These are phyloP conservation scores for Reinhardtius hippoglossoides DNA, from an alignment of 2,113 vertebrate genomes.

Conservation along the genomic window DNA sequence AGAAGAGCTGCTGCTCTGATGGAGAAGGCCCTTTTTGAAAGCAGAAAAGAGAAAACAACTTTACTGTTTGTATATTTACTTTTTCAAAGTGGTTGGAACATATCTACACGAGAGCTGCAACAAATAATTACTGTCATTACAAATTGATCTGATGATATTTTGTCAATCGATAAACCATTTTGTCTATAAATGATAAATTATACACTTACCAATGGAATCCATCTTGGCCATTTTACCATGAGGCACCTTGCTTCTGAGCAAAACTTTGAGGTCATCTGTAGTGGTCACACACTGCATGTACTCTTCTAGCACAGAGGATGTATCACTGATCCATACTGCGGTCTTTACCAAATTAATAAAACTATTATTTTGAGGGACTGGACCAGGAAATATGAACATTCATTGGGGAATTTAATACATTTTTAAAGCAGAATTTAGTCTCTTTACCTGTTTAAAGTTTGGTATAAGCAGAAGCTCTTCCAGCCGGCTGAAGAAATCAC, in stretches of 20 bases:
- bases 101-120: neutral
- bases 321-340: constrained; percentile 65
- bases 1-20: constrained; percentile 56
- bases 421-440: neutral
- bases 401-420: neutral
- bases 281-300: constrained; percentile 60
- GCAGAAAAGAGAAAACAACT: neutral
- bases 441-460: constrained; percentile 75
- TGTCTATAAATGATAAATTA: too few relatives aligned
- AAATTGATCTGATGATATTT: too few relatives aligned
- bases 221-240: constrained; percentile 31
- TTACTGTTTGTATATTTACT: neutral
- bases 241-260: constrained; percentile 57
- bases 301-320: constrained; percentile 61
- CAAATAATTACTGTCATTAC: too few relatives aligned
- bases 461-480: constrained; percentile 75
- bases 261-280: constrained; percentile 55
- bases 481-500: constrained; percentile 82
- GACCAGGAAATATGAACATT: neutral
- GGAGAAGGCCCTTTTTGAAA: constrained; percentile 31
- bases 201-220: constrained; percentile 54
- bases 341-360: constrained; percentile 48
- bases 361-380: constrained; percentile 1
- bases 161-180: too few relatives aligned
- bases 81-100: neutral